These are phyloP conservation scores for Drosophila antonietae DNA, from an alignment of 2,888 invertebrate genomes.

Conservation along the genomic window DNA sequence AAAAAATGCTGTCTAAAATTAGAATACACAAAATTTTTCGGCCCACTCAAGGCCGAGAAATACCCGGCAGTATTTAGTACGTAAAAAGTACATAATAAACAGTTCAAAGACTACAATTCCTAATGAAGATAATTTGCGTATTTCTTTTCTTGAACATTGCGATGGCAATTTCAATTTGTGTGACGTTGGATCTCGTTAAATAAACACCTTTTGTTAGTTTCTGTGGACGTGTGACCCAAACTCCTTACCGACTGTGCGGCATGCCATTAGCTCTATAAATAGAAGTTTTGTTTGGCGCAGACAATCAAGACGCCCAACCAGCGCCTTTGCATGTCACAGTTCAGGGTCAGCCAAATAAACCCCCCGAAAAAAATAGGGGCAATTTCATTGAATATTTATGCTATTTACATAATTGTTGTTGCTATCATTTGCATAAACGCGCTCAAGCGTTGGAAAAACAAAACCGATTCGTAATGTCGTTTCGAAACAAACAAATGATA, in stretches of 20 bases:
- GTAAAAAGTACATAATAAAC: neutral
- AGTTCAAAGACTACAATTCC: neutral
- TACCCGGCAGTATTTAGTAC: neutral
- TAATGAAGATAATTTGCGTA: neutral
- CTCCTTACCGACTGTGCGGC: slow-evolving; percentile 17
- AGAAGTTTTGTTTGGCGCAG: slow-evolving; percentile 29
- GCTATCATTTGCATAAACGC: slow-evolving; percentile 54
- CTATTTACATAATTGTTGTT: slow-evolving; percentile 45
- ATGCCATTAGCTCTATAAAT: slow-evolving; percentile 40
- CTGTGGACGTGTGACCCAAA: slow-evolving; percentile 19
- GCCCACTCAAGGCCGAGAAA: neutral
- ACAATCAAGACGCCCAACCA: slow-evolving; percentile 29
- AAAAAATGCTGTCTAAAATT: neutral
- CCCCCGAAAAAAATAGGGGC: neutral
- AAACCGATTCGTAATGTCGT: slow-evolving; percentile 31
- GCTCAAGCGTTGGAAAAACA: slow-evolving; percentile 32
- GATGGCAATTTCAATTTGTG: slow-evolving; percentile 22
- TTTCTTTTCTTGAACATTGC: slow-evolving; percentile 13
- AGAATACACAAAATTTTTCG: neutral
- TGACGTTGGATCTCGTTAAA: slow-evolving; percentile 56
- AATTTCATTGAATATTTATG: slow-evolving; percentile 51
- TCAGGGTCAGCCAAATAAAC: slow-evolving; percentile 42
- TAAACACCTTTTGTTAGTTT: slow-evolving; percentile 58
- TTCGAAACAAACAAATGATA: slow-evolving; percentile 6
- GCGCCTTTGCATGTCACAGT: slow-evolving; percentile 21